Base-by-base conservation (phyloP, 2,888 invertebrate species). In the Dermolepida albohirtum region DNA sequence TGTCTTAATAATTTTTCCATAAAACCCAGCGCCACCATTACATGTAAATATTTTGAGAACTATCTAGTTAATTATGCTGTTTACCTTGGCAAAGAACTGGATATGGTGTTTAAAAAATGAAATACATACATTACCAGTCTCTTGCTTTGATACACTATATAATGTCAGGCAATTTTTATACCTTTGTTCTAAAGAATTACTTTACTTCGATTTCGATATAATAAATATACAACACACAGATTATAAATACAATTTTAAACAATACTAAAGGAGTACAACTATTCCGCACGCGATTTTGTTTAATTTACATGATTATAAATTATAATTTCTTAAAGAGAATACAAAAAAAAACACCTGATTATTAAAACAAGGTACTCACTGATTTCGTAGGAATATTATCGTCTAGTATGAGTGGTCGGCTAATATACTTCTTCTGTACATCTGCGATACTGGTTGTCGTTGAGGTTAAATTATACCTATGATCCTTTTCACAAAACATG, bases 371-470 rank as follows among this genome's bases (percentile, higher is more conserved):
- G n/a, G 44, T 57, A 43, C 57, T 57, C 16, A 57, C 57, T 55
- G 22, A 7, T 41, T 39, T 41, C 22, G 27, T 12, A 12, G 43
- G 41, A 57, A 57, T 11, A 22, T 43, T 22, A 27, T 16, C 7
- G 49, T 57, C n/a, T 57, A 27, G 11, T 22, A 43, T 41, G 40
- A 11, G 1, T 17, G 40, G 34, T 22, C 41, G 43, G 14, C 57
- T 57, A 57, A 57, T 57, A 57, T 57, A 57, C 57, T 22, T 57
- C 57, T 57, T 43, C 43, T 27, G 22, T 57, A 57, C 57, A 41
- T 57, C 57, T 57, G 57, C 27, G 12, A 43, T 43, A 57, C 57
- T 57, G 57, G 41, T 17, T 39, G 17, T 43, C 6, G 57, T 43
- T 57, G 41, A 44, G 22, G 57, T 57, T 57, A 43, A 57, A 57